These are phyloP conservation scores for Yponomeuta plumbellus DNA, from an alignment of 2,888 invertebrate species.

Conservation along the genomic window DNA sequence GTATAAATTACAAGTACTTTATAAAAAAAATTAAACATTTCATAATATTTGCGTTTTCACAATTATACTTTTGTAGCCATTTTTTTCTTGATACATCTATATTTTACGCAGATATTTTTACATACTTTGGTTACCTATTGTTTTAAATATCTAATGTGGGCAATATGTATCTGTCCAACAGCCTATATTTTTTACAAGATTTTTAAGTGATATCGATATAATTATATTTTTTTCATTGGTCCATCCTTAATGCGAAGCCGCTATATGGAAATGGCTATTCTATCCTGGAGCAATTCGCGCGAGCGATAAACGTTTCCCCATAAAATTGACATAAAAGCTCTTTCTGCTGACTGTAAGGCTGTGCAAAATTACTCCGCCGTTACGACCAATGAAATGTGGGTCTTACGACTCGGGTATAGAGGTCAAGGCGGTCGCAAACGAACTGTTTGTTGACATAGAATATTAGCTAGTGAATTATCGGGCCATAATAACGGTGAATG, in stretches of 20 bases:
- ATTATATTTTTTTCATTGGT: too few species aligned
- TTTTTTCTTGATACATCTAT: too few species aligned
- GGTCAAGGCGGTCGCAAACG: not conserved
- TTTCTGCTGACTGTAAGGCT: slow-evolving; percentile 4
- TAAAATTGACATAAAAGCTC: slow-evolving; percentile 15
- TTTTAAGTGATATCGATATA: too few species aligned
- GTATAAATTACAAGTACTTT: too few species aligned
- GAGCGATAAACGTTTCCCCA: slow-evolving; percentile 10
- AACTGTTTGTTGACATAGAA: not conserved
- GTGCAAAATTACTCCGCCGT: not conserved
- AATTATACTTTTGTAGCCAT: too few species aligned
- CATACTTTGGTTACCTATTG: too few species aligned
- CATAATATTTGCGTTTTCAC: too few species aligned
- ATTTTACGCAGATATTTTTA: too few species aligned
- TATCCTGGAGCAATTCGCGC: slow-evolving; percentile 8
- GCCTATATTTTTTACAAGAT: too few species aligned
- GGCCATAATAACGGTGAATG: slow-evolving; percentile 4
- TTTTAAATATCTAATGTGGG: too few species aligned
- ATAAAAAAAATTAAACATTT: too few species aligned
- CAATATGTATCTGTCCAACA: too few species aligned
- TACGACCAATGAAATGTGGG: not conserved
- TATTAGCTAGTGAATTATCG: slow-evolving; percentile 11
- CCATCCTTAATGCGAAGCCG: not conserved
- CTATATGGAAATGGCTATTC: slow-evolving; percentile 6
- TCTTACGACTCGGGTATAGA: not conserved